These are phyloP conservation scores for Ameiurus melas DNA, from an alignment of 2,113 vertebrate species.

Conservation along the genomic window DNA sequence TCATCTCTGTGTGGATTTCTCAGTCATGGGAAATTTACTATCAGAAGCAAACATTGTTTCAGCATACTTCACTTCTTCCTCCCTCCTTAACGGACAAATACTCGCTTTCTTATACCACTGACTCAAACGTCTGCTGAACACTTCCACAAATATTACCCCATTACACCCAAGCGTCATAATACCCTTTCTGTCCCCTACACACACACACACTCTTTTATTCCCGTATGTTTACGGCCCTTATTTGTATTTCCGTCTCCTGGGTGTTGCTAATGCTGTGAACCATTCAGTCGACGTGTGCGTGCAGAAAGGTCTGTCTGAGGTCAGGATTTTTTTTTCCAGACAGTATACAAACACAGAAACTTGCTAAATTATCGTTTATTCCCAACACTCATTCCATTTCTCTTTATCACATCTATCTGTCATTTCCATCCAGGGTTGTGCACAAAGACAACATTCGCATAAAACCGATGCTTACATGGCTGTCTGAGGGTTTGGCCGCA, in stretches of 20 bases:
- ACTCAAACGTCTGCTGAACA: slow-evolving; percentile 8
- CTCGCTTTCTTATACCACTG: background rate
- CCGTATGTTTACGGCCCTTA: background rate
- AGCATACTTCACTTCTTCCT: background rate
- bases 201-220: slow-evolving; percentile 6
- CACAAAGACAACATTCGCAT: background rate
- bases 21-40: slow-evolving; percentile 17
- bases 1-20: slow-evolving; percentile 34
- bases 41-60: slow-evolving; percentile 9
- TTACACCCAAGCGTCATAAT: background rate
- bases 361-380: background rate
- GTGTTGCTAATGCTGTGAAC: slow-evolving; percentile 9
- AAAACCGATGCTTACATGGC: background rate
- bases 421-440: background rate
- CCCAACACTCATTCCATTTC: background rate
- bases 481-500: background rate
- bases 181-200: background rate
- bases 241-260: slow-evolving; percentile 33
- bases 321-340: background rate
- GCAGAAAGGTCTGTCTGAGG: slow-evolving; percentile 18
- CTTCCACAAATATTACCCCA: slow-evolving; percentile 34
- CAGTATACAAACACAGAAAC: background rate
- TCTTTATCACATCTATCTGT: background rate
- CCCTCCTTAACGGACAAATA: slow-evolving; percentile 10
- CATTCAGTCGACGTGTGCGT: background rate